phyloP scores from a whole-genome alignment of 2,113 vertebrate species.

The Haliaeetus leucogaster region DNA sequence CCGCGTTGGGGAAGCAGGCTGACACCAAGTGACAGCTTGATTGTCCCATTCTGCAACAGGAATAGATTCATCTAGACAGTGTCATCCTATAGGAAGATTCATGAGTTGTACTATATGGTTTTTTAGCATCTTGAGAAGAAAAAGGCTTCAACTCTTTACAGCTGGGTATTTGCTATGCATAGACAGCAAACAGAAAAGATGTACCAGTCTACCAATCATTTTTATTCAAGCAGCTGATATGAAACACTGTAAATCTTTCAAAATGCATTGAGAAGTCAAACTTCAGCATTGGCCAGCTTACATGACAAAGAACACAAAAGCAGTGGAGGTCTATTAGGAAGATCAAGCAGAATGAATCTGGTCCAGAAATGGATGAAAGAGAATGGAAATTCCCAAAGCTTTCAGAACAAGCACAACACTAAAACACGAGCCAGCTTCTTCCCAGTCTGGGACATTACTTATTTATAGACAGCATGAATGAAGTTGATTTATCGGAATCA shows the following conservation, averaged over 20 bases:
- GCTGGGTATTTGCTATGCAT: not conserved
- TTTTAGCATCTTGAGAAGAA: not conserved
- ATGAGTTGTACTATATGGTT: not conserved
- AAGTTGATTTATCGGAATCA: slow-evolving; percentile 7
- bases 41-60: not conserved
- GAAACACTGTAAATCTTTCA: not conserved
- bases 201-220: not conserved
- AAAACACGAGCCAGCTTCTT: slow-evolving; percentile 15
- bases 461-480: slow-evolving; percentile 42
- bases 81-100: not conserved
- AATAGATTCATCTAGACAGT: not conserved
- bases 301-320: not conserved
- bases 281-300: not conserved
- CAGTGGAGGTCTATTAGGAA: not conserved
- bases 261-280: not conserved
- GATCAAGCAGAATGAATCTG: not conserved
- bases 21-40: not conserved
- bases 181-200: not conserved
- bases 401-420: not conserved
- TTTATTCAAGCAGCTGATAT: not conserved
- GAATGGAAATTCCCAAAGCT: slow-evolving; percentile 18
- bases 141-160: not conserved
- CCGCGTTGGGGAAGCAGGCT: not conserved
- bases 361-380: slow-evolving; percentile 12
- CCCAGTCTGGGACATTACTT: not conserved